Evolutionary conservation across 1,140 invertebrate genomes (phyloP), one percentile per base, ranked within the genome.

Genomic region (Pissodes strobi): DNA sequence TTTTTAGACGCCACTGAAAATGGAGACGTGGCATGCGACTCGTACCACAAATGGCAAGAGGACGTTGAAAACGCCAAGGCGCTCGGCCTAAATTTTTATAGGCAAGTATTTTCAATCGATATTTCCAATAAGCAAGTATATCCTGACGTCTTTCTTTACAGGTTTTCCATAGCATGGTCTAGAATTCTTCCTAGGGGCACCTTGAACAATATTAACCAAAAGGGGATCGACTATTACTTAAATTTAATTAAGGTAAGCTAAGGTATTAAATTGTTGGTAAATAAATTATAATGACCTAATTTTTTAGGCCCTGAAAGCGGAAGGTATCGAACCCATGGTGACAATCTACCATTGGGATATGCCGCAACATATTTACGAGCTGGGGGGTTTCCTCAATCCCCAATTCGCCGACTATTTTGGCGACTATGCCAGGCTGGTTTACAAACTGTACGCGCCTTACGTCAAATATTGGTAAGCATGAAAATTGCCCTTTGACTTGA

Each of bases 261-360:
- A n/a, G n/a, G n/a, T n/a, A n/a, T n/a, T n/a, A n/a, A n/a, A n/a
- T n/a, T n/a, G n/a, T n/a, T n/a, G n/a, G n/a, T n/a, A n/a, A n/a
- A n/a, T n/a, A n/a, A n/a, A n/a, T n/a, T n/a, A n/a, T n/a, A n/a
- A n/a, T n/a, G n/a, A n/a, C n/a, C n/a, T n/a, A n/a, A n/a, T n/a
- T n/a, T 27, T 53, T 13, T 30, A 53, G 53, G 53, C 34, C 5
- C 80, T 86, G 69, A 87, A 78, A 5, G 67, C 48, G 30, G 79
- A 82, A 41, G 72, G 71, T 3, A 84, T 86, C 17, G 68, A 80
- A 56, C 86, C 87, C 0, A 85, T 87, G 82, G 86, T 87, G 0
- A 88, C 87, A 0, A 81, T 89, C 13, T 89, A 88, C 69, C 87
- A 89, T 67, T 89, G 87, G 87, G 88, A 89, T 56, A 72, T 88